These are phyloP conservation scores for Oxyura jamaicensis DNA, from an alignment of 2,113 vertebrate genomes.

Conservation along the genomic window DNA sequence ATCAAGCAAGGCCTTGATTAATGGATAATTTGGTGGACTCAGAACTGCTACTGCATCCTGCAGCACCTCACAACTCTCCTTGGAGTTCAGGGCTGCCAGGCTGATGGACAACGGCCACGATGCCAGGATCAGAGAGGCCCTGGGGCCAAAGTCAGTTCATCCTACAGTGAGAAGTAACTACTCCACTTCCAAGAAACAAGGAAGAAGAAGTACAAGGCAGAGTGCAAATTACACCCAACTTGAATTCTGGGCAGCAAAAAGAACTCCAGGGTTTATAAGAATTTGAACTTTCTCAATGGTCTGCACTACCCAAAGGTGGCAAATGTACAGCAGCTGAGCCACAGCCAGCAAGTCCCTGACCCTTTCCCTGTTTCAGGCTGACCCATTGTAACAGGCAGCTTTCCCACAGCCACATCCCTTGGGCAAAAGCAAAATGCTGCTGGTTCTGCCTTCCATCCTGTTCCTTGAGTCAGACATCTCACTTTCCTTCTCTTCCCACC, in stretches of 20 bases:
- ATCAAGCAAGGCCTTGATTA: background rate
- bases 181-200: background rate
- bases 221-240: background rate
- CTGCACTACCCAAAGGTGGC: background rate
- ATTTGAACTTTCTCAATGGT: background rate
- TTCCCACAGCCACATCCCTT: background rate
- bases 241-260: background rate
- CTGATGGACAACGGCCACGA: background rate
- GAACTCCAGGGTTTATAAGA: background rate
- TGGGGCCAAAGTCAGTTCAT: background rate
- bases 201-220: background rate
- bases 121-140: background rate
- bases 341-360: background rate
- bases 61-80: background rate
- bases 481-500: background rate
- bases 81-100: background rate
- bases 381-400: background rate
- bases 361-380: background rate
- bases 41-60: background rate
- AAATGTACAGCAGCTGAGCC: rapidly evolving
- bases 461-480: background rate
- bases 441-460: background rate
- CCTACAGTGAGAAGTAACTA: background rate
- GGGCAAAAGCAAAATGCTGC: background rate
- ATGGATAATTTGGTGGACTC: background rate